Percentiles rank a stretch among this genome's conserved stretches.
Conservation (phyloP, 2,797 vertebrate genomes). For the Trematomus bernacchii region DNA sequence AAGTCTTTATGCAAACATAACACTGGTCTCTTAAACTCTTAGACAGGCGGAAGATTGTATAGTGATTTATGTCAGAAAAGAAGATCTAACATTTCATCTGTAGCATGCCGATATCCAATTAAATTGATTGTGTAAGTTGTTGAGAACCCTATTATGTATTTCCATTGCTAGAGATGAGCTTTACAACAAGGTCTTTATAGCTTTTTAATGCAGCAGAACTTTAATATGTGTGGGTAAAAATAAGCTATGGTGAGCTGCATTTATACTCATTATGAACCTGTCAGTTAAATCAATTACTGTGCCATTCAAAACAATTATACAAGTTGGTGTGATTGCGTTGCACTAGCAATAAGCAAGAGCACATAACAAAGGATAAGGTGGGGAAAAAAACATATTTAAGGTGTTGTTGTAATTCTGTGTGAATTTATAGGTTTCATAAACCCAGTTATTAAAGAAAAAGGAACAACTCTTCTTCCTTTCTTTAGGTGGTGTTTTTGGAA, state of each 20-base stretch:
- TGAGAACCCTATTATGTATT: slow-evolving; percentile 18
- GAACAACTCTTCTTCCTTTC: background rate
- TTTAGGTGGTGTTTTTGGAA: slow-evolving; percentile 31
- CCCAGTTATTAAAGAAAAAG: slow-evolving; percentile 22
- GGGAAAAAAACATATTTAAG: background rate
- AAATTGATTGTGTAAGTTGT: slow-evolving; percentile 6
- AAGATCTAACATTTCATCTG: slow-evolving; percentile 2
- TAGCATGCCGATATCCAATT: background rate
- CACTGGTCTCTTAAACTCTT: background rate
- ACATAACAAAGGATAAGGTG: background rate
- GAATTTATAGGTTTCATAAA: slow-evolving; percentile 11
- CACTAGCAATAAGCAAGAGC: background rate
- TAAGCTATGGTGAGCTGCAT: background rate
- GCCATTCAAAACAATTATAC: slow-evolving; percentile 11
- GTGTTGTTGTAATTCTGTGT: background rate
- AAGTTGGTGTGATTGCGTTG: slow-evolving; percentile 9
- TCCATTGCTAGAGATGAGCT: slow-evolving; percentile 11
- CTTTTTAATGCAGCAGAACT: slow-evolving; percentile 7
- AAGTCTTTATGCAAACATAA: no score
- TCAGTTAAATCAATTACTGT: background rate
- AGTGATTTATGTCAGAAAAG: slow-evolving; percentile 6
- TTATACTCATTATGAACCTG: background rate
- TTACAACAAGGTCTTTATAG: slow-evolving; percentile 3
- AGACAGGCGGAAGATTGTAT: background rate
- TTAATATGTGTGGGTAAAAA: slow-evolving; percentile 11